These are phyloP conservation scores for Coturnix japonica DNA, from an alignment of 2,113 vertebrate species.

Conservation along the genomic window DNA sequence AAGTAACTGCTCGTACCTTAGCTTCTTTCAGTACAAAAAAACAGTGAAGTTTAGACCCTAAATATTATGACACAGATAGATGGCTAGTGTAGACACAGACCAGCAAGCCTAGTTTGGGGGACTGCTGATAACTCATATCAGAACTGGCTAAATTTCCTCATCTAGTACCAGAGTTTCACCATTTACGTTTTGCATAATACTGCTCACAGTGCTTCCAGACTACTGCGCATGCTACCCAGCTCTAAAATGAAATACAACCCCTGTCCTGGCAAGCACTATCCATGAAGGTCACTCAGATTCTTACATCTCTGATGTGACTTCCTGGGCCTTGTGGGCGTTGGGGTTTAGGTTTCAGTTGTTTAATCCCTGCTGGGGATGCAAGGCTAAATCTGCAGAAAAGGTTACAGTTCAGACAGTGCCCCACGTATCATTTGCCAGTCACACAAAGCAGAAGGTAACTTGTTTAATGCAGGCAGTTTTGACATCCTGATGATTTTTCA, in stretches of 20 bases:
- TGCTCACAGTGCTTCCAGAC: conserved; percentile 8
- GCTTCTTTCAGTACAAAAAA: neutral
- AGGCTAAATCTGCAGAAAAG: conserved; percentile 51
- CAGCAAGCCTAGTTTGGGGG: neutral
- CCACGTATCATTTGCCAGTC: neutral
- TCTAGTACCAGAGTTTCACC: neutral
- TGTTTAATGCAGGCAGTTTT: conserved; percentile 44
- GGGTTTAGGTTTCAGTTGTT: conserved; percentile 48
- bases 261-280: conserved; percentile 22
- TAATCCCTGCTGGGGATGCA: conserved; percentile 10
- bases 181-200: conserved; percentile 17
- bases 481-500: conserved; percentile 58
- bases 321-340: conserved; percentile 46
- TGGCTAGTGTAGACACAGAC: neutral
- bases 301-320: conserved; percentile 27
- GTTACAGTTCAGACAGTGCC: conserved; percentile 42
- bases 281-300: conserved; percentile 1
- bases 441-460: conserved; percentile 14
- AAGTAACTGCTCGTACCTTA: neutral
- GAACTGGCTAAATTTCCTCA: neutral
- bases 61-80: neutral
- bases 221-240: neutral
- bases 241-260: conserved; percentile 8
- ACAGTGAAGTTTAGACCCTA: neutral
- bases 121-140: neutral